phyloP scores from a whole-genome alignment of 2,888 invertebrate species.

The Halictus ligatus region DNA sequence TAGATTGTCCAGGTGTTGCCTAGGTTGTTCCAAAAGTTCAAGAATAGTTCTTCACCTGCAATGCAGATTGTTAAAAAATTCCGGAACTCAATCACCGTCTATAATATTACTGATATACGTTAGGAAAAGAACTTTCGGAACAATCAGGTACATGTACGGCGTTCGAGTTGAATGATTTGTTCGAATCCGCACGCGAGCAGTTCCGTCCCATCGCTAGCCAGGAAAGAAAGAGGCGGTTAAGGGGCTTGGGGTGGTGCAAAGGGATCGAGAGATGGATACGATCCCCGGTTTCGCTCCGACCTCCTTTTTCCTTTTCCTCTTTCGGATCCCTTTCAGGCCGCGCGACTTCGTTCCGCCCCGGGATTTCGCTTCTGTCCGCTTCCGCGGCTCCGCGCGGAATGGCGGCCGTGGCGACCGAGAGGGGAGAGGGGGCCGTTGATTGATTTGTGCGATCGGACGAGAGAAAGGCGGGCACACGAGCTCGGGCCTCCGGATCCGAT shows the following conservation, averaged over 20 bases:
- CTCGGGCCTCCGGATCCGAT: slow-evolving; percentile 63
- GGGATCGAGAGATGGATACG: slow-evolving; percentile 7
- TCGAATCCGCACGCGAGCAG: neutral
- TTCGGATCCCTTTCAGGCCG: neutral
- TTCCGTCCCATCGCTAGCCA: neutral
- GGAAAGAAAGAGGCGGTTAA: neutral
- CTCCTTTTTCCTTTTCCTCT: neutral
- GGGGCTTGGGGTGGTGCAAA: neutral
- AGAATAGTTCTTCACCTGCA: neutral
- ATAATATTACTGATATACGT: neutral
- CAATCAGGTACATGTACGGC: neutral
- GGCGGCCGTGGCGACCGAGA: neutral
- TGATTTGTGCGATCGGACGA: slow-evolving; percentile 57
- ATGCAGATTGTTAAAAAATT: neutral
- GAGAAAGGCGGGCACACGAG: slow-evolving; percentile 68
- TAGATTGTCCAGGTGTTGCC: neutral
- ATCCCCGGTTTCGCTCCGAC: neutral
- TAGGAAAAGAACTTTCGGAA: neutral
- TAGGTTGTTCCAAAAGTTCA: neutral
- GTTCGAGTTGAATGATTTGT: neutral
- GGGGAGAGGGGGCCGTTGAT: slow-evolving; percentile 9
- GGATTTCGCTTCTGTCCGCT: neutral
- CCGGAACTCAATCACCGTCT: neutral
- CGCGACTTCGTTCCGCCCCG: neutral
- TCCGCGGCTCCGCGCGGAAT: neutral